phyloP scores from a whole-genome alignment of 2,113 vertebrate species.

The Holacanthus passer region DNA sequence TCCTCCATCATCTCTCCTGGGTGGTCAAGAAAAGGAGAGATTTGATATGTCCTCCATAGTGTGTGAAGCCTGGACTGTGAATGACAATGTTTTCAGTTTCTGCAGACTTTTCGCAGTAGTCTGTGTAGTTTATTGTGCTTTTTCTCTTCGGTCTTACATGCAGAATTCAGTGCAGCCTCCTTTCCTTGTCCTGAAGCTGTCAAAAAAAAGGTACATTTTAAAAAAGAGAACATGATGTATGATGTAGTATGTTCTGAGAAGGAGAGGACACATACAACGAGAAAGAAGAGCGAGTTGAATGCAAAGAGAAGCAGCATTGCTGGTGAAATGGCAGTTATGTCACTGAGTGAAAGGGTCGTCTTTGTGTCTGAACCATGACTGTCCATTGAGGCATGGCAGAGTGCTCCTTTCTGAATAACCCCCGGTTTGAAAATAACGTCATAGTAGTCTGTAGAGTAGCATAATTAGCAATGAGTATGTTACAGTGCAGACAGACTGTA shows the following conservation, averaged over 20 bases:
- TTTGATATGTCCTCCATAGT: conserved; percentile 36
- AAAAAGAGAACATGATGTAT: not conserved
- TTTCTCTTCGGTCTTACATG: not conserved
- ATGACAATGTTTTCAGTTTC: not conserved
- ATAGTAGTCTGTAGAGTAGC: conserved; percentile 8
- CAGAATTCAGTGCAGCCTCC: not conserved
- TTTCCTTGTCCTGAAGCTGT: conserved; percentile 39
- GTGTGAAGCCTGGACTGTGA: not conserved
- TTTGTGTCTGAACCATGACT: conserved; percentile 54
- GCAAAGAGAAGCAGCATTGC: conserved; percentile 15
- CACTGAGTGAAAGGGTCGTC: conserved; percentile 39
- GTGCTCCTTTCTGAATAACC: conserved; percentile 40
- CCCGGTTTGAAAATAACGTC: conserved; percentile 11
- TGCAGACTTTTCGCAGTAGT: not conserved
- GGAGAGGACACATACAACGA: not conserved
- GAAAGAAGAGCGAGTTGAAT: conserved; percentile 12
- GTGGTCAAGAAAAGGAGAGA: conserved; percentile 38
- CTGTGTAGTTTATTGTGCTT: not conserved
- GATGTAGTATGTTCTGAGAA: not conserved
- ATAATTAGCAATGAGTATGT: conserved; percentile 12
- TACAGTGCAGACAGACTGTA: conserved; percentile 2
- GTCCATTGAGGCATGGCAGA: conserved; percentile 35
- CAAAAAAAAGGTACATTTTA: conserved; percentile 20
- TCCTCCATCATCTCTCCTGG: conserved; percentile 50
- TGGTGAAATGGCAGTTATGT: conserved; percentile 39